These are phyloP conservation scores for Marisa cornuarietis DNA, from an alignment of 1,140 invertebrate species.

Conservation along the genomic window DNA sequence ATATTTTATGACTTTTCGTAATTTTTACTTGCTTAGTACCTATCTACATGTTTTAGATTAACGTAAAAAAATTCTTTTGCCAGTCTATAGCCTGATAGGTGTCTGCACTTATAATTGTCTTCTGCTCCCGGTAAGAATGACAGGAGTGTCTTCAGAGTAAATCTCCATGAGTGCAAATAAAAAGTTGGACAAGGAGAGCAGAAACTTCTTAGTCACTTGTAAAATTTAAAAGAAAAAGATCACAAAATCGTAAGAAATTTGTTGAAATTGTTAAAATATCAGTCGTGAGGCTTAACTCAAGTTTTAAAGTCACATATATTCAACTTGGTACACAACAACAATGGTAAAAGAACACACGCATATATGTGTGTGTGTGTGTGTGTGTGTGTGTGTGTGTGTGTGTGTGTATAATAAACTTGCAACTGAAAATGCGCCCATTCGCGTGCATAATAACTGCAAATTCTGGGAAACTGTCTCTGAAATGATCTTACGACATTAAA, in stretches of 20 bases:
- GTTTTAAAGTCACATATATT: not conserved
- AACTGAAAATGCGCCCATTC: not conserved
- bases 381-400: not conserved
- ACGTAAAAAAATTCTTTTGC: no score
- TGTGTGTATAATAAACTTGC: not conserved
- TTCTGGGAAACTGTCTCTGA: not conserved
- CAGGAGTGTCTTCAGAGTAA: no score
- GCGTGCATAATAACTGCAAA: not conserved
- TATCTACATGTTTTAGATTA: no score
- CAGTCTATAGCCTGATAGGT: no score
- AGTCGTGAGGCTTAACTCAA: not conserved
- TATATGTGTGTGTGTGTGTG: not conserved
- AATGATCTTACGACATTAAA: not conserved
- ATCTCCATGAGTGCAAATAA: no score
- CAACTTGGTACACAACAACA: not conserved
- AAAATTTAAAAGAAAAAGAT: not conserved
- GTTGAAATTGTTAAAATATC: not conserved
- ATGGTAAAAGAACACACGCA: not conserved
- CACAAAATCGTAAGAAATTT: not conserved
- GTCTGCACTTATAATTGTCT: no score
- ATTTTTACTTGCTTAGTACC: no score
- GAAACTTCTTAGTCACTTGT: not conserved
- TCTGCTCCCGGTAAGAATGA: no score
- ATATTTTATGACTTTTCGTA: no score
- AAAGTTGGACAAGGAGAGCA: no score